phyloP scores from a whole-genome alignment of 1,140 invertebrate species.

The Oryctes rhinoceros region DNA sequence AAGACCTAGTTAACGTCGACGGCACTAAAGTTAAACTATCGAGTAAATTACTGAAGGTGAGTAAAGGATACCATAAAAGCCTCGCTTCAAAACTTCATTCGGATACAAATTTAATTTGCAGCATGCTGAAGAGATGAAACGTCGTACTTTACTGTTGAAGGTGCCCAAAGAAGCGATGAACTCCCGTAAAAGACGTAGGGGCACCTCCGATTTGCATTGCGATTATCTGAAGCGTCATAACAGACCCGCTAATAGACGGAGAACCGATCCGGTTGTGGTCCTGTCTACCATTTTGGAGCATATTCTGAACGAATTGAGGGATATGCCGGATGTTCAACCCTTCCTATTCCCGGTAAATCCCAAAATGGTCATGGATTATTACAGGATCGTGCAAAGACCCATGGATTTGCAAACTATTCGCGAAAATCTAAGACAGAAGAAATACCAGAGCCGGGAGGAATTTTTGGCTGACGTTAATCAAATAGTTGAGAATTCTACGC shows the following conservation, averaged over 20 bases:
- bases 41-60: slow-evolving; percentile 82
- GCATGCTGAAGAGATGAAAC: slow-evolving; percentile 83
- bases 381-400: slow-evolving; percentile 88
- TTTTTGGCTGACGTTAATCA: slow-evolving; percentile 95
- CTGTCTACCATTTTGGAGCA: slow-evolving; percentile 91
- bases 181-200: slow-evolving; percentile 73
- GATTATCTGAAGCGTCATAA: slow-evolving; percentile 93
- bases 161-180: slow-evolving; percentile 80
- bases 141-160: slow-evolving; percentile 82
- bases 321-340: slow-evolving; percentile 89
- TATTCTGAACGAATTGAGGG: slow-evolving; percentile 93
- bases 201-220: slow-evolving; percentile 80
- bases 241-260: slow-evolving; percentile 88
- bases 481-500: slow-evolving; percentile 93
- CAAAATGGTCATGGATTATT: slow-evolving; percentile 94
- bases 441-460: slow-evolving; percentile 93
- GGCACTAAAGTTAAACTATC: slow-evolving; percentile 89
- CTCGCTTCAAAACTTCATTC: not conserved
- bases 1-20: slow-evolving; percentile 91
- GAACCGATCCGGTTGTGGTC: slow-evolving; percentile 96
- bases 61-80: not conserved
- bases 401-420: slow-evolving; percentile 98
- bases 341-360: slow-evolving; percentile 95
- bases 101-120: slow-evolving; percentile 54
- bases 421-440: slow-evolving; percentile 90